phyloP scores from a whole-genome alignment of 2,113 vertebrate species.

The Cebidichthys violaceus region DNA sequence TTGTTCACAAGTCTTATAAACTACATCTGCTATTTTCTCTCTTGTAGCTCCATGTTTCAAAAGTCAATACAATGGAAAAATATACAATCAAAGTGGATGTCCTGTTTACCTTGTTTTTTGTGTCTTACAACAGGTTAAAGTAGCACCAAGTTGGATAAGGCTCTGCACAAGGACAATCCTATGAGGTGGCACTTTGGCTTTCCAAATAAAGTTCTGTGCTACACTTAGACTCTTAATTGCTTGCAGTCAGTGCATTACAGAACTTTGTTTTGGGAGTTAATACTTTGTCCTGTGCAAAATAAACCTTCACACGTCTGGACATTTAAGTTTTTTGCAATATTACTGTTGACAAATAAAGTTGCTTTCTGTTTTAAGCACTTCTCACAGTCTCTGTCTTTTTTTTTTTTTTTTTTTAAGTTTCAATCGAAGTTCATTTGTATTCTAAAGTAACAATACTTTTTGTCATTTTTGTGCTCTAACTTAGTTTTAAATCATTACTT shows the following conservation, averaged over 20 bases:
- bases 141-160: conserved; percentile 65
- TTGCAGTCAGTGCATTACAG: conserved; percentile 90
- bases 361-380: conserved; percentile 22
- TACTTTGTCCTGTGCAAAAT: conserved; percentile 66
- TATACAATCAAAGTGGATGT: conserved; percentile 42
- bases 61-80: conserved; percentile 1
- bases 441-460: conserved; percentile 2
- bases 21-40: neutral
- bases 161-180: conserved; percentile 74
- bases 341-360: conserved; percentile 49
- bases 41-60: neutral
- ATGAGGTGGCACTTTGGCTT: conserved; percentile 83
- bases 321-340: conserved; percentile 39
- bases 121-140: conserved; percentile 70
- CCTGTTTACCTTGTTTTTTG: conserved; percentile 52
- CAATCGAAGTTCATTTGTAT: conserved; percentile 10
- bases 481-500: conserved; percentile 42
- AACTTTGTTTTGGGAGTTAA: conserved; percentile 89
- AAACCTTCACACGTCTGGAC: conserved; percentile 71
- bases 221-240: conserved; percentile 86
- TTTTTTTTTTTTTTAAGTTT: neutral
- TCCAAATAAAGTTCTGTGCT: conserved; percentile 90
- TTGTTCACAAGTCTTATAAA: neutral
- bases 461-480: neutral
- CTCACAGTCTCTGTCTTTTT: conserved; percentile 28